Evolutionary conservation across 30 jellyfish, hydroid and myxozoan genomes (phyloP), one percentile per base, ranked within the genome.

Genomic region (Hydractinia echinata): DNA sequence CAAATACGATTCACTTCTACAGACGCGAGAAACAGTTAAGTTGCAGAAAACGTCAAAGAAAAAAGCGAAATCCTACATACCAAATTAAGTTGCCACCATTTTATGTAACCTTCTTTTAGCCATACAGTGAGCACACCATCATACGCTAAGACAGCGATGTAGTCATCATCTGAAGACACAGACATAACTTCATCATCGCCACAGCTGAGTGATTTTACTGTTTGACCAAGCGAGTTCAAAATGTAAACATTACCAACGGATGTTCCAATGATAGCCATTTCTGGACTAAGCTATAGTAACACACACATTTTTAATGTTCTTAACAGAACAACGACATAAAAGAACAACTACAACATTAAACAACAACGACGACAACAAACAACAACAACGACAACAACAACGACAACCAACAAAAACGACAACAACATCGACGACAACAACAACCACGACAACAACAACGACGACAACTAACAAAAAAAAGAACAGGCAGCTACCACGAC

Each of bases 101-200:
- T 77, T 48, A 77, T 77, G 76, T 51, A 77, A 60, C 85, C 85
- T 55, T 77, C 85, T 77, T 77, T 77, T 21, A 77, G 55, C 85
- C 85, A 77, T 18, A 77, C 85, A 60, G 85, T 77, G 55, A 60
- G 76, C 18, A 16, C 54, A 21, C 85, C 72, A 77, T 77, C 85
- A 54, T 54, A 77, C 13, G 77, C 19, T 15, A 54, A 60, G 18
- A 66, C 85, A 4, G 81, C 85, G 16, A 77, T 77, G 55, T 77
- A 77, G 60, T 77, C 74, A 66, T 77, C 85, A 77, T 77, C 85
- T 4, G 85, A 77, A 55, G 79, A 9, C 8, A 77, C 30, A 21
- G 85, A 77, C 81, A 77, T 53, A 13, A 77, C 77, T 61, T 77
- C 77, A 56, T 14, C 76, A 14, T 66, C 85, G 15, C 85, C 76